These are phyloP conservation scores for Borostomias antarcticus DNA, from an alignment of 2,797 vertebrate genomes.

Conservation along the genomic window DNA sequence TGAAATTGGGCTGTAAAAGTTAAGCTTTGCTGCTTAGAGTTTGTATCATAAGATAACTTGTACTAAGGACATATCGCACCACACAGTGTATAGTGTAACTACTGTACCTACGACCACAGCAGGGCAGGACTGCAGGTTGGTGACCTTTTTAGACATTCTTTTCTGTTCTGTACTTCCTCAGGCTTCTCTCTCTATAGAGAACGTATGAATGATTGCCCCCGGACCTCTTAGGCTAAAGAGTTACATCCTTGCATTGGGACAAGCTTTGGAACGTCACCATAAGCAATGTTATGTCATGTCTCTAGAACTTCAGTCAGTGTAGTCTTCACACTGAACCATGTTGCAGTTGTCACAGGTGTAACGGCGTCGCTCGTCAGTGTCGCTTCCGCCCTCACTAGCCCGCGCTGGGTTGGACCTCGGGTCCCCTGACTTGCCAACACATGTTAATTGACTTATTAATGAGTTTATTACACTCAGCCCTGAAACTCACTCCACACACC, in stretches of 20 bases:
- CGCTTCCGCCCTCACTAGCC: too few species aligned
- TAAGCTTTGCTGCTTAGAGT: constrained; percentile 45
- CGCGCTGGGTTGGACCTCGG: too few species aligned
- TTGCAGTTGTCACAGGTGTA: too few species aligned
- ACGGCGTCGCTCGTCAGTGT: too few species aligned
- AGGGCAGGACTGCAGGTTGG: constrained; percentile 30
- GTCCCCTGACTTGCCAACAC: too few species aligned
- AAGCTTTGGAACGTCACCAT: constrained; percentile 32
- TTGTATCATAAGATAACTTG: constrained; percentile 46
- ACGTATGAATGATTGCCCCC: constrained; percentile 35
- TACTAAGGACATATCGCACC: constrained; percentile 40
- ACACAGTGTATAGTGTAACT: constrained; percentile 24
- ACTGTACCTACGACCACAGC: constrained; percentile 56
- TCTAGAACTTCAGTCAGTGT: constrained; percentile 35
- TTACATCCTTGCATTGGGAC: constrained; percentile 19
- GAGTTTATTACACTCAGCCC: too few species aligned
- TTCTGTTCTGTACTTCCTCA: constrained; percentile 37
- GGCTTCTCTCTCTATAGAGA: constrained; percentile 31
- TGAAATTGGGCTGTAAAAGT: constrained; percentile 52
- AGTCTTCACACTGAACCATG: constrained; percentile 37
- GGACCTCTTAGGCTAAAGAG: constrained; percentile 13
- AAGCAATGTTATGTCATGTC: constrained; percentile 40
- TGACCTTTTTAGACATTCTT: constrained; percentile 48
- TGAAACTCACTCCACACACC: too few species aligned
- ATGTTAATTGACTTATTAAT: too few species aligned